A percentile compares a stretch with the other conserved stretches of the same genome.
phyloP scores from a whole-genome alignment of 2,888 invertebrate genomes.

The Andrena hattorfiana region DNA sequence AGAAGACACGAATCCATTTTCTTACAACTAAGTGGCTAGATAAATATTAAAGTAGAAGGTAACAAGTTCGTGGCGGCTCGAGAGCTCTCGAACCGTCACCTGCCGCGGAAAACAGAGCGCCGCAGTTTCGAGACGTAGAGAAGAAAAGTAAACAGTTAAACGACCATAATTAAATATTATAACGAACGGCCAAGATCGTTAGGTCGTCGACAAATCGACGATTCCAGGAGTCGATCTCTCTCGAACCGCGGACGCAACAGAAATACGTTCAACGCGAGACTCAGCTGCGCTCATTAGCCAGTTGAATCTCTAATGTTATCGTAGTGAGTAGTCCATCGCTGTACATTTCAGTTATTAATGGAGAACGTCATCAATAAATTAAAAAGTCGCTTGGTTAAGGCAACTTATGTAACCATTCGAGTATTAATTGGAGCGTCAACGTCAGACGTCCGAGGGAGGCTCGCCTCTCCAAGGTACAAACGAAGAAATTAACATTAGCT shows the following conservation, averaged over 20 bases:
- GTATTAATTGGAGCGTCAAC: conserved; percentile 53
- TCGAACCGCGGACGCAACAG: no score
- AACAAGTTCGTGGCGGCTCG: background rate
- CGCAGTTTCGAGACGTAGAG: no score
- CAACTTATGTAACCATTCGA: conserved; percentile 11
- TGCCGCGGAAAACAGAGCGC: no score
- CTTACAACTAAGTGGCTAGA: conserved; percentile 26
- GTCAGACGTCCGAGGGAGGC: conserved; percentile 17
- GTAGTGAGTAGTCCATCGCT: background rate
- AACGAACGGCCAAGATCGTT: no score
- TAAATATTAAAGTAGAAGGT: conserved; percentile 39
- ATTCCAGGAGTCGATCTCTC: no score
- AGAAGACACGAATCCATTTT: conserved; percentile 16
- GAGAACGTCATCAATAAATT: background rate
- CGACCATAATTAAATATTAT: no score
- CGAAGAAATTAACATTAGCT: conserved; percentile 30
- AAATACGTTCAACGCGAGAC: no score
- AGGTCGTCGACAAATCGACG: no score
- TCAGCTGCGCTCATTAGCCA: background rate
- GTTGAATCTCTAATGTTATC: background rate
- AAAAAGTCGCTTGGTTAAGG: conserved; percentile 9
- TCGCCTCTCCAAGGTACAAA: conserved; percentile 22
- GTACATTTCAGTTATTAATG: conserved; percentile 6
- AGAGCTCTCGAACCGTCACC: no score
- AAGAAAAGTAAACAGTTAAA: no score